A percentile compares a stretch with the other conserved stretches of the same genome.
These are phyloP conservation scores for Falco naumanni DNA, from an alignment of 2,797 vertebrate species.

Conservation along the genomic window DNA sequence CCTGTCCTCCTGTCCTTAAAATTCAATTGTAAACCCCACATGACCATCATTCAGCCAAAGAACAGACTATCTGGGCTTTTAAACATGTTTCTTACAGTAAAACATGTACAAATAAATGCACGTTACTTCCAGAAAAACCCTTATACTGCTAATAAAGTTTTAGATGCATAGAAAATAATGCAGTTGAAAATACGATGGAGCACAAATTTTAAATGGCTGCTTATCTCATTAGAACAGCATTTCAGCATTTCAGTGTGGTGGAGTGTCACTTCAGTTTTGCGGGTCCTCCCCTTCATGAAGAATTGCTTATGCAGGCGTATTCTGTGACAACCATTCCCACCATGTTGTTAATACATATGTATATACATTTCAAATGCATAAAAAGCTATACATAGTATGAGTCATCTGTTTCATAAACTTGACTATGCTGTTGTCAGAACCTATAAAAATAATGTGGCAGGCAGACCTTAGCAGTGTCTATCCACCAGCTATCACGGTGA, in stretches of 20 bases:
- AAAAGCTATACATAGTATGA: constrained; percentile 35
- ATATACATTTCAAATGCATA: constrained; percentile 3
- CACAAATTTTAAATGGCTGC: background rate
- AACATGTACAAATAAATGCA: constrained; percentile 33
- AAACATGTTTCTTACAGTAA: constrained; percentile 14
- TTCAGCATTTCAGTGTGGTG: constrained; percentile 1
- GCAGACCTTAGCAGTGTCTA: constrained; percentile 28
- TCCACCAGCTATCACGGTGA: constrained; percentile 7
- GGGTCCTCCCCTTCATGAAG: background rate
- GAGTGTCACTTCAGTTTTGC: background rate
- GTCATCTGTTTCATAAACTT: constrained; percentile 49
- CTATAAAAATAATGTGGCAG: constrained; percentile 46
- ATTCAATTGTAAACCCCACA: constrained; percentile 61
- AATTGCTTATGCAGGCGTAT: background rate
- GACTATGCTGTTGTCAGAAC: constrained; percentile 39
- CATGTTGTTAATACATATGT: constrained; percentile 38
- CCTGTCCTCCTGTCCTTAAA: constrained; percentile 47
- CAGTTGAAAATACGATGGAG: background rate
- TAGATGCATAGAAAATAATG: constrained; percentile 7
- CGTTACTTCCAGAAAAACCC: constrained; percentile 2
- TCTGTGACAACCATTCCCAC: background rate
- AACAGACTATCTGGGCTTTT: background rate
- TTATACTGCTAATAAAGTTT: constrained; percentile 1
- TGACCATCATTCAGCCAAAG: constrained; percentile 51
- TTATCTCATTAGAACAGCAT: constrained; percentile 30